Evolutionary conservation across 1,140 invertebrate genomes (phyloP), one percentile per base, ranked within the genome.

Genomic region (Trichogramma pretiosum): DNA sequence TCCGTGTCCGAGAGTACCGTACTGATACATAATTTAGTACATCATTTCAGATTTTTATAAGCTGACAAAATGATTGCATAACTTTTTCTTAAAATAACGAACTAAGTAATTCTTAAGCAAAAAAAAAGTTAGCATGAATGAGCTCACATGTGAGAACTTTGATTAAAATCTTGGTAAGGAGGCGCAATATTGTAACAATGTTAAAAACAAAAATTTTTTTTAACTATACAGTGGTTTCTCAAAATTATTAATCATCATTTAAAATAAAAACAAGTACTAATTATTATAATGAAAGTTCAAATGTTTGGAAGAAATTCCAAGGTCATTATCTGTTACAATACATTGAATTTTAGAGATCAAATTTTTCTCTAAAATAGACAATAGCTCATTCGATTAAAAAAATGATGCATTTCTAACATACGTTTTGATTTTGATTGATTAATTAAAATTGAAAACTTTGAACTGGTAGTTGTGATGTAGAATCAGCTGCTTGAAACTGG

Each of bases 401-500:
- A 52, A 60, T 55, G 54, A 56, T 33, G 36, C 46, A 56, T 50
- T 44, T 30, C 21, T 40, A 26, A 47, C 26, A 32, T 26, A 52
- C 45, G 33, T 16, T 34, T 38, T 10, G n/a, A 44, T n/a, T 56
- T 47, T 35, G 28, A 45, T 49, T 26, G 45, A 41, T 50, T 21
- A 50, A 62, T 78, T 82, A 89, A 71, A 90, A 89, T 58, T 87
- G 78, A 65, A 87, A 89, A 59, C 83, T 84, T 54, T 81, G 81
- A 69, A 83, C 82, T 13, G 85, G 83, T 57, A 85, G 75, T 36
- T 70, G 64, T 47, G 65, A 56, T 47, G 67, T 58, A 48, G 79
- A 79, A 55, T 85, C 81, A 56, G 85, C 81, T 5, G 82, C 63
- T 58, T 72, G 77, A 55, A 90, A 90, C 50, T 84, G 78, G 58